Base-by-base conservation (phyloP, 2,888 invertebrate species). In the Ectemnius lituratus region DNA sequence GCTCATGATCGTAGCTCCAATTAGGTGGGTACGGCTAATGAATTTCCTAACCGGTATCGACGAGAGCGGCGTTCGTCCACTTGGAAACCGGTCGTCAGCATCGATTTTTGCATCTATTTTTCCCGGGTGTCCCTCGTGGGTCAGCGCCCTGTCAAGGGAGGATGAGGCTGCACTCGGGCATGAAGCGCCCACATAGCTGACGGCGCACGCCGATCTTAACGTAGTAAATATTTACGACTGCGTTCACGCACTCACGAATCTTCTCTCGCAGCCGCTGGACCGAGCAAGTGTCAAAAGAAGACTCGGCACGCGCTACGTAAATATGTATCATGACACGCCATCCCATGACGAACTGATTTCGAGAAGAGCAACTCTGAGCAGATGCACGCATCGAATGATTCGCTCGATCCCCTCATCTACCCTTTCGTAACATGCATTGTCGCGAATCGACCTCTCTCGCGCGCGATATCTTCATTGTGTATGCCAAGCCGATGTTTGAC, bases 81-180 rank as follows among this genome's bases (percentile, higher is more conserved):
- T 68, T 27, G 16, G 62, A 67, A 77, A 75, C 72, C 81, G 80
- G 60, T 77, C 67, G 77, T 11, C 69, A 72, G 67, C 68, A 82
- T 82, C 82, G 82, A 82, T 82, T 82, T 82, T 83, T 73, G 74
- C 75, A 77, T 62, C 74, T 80, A 81, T 79, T 75, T 78, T 69
- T 70, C 60, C 62, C 61, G 52, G 23, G 65, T 62, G 67, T 52
- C 76, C 66, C 77, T 67, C 66, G 56, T 71, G 82, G 82, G 82
- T 82, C 82, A 82, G 82, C 79, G 82, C 70, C 84, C 82, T 78
- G 73, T 75, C 76, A 76, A 74, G 82, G 83, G 79, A 81, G 78
- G 77, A 84, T 84, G 23, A 23, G 23, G 37, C 80, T 79, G 81
- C 83, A 83, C 81, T 82, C 83, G 75, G 79, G 82, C 82, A 66